Percentiles rank a stretch among this genome's conserved stretches.
These are phyloP conservation scores for Aplysina aerophoba DNA, from an alignment of 37 sponge, comb jelly and placozoan genomes.

Conservation along the genomic window DNA sequence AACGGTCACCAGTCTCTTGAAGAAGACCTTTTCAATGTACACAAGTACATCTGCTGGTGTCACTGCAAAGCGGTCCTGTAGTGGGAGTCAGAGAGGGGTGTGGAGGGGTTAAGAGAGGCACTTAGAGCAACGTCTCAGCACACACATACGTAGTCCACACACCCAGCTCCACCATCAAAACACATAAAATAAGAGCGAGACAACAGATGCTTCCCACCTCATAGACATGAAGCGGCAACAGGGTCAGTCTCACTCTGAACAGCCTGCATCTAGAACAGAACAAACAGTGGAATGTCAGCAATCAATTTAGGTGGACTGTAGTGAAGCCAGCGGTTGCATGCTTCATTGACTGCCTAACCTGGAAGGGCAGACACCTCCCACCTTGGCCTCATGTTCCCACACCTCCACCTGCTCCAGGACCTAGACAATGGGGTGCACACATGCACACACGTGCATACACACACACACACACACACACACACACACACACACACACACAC, in stretches of 20 bases:
- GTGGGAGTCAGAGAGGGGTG: background rate
- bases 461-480: background rate
- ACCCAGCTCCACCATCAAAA: no score
- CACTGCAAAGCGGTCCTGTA: slow-evolving; percentile 60
- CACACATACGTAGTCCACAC: no score
- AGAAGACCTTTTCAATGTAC: slow-evolving; percentile 66
- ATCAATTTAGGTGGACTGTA: no score
- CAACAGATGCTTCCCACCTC: slow-evolving; percentile 17
- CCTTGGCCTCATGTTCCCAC: slow-evolving; percentile 62
- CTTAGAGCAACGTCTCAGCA: no score
- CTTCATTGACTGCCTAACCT: no score
- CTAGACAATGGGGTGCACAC: slow-evolving; percentile 35
- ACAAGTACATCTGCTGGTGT: slow-evolving; percentile 45
- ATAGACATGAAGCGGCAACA: slow-evolving; percentile 65
- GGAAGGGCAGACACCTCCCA: slow-evolving; percentile 26
- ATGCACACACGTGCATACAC: background rate
- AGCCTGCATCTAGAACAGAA: slow-evolving; percentile 5
- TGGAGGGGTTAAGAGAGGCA: background rate
- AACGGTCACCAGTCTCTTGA: slow-evolving; percentile 56
- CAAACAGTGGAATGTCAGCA: no score
- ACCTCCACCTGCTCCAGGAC: slow-evolving; percentile 91
- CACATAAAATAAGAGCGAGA: no score
- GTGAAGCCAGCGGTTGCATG: no score
- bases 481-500: background rate
- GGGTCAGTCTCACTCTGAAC: slow-evolving; percentile 53